Evolutionary conservation across 2,888 invertebrate species (phyloP).

Genomic region (Philaethria dido): DNA sequence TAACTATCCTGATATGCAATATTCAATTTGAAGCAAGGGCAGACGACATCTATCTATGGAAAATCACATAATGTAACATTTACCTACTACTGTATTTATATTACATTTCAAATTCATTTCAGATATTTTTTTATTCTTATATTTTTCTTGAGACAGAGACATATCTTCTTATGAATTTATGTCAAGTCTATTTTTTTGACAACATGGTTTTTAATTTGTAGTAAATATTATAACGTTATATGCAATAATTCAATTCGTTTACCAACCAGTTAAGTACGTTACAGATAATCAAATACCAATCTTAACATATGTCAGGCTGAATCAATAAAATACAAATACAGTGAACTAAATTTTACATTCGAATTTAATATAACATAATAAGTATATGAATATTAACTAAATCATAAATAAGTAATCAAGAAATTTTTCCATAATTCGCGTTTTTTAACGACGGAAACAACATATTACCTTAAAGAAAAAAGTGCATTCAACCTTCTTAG

Average conservation of each 20-base stretch:
- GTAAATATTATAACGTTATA: neutral
- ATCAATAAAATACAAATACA: too few species aligned
- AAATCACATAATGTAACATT: neutral
- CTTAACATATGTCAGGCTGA: too few species aligned
- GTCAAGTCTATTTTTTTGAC: neutral
- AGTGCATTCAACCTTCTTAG: slow-evolving; percentile 34
- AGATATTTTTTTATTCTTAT: neutral
- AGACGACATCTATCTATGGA: neutral
- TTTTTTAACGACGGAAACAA: slow-evolving; percentile 51
- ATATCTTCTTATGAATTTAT: neutral
- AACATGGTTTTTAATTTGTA: neutral
- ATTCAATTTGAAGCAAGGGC: neutral
- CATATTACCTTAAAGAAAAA: slow-evolving; percentile 57
- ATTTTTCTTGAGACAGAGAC: neutral
- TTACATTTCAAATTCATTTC: neutral
- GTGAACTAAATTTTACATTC: neutral
- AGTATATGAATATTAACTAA: neutral
- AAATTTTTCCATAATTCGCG: too few species aligned
- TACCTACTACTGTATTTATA: neutral
- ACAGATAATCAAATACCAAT: neutral
- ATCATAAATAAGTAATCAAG: too few species aligned
- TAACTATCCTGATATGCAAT: neutral
- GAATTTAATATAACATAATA: neutral
- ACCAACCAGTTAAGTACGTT: too few species aligned
- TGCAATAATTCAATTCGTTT: neutral